Evolutionary conservation across 1,140 invertebrate genomes (phyloP).

Genomic region (Battus philenor): DNA sequence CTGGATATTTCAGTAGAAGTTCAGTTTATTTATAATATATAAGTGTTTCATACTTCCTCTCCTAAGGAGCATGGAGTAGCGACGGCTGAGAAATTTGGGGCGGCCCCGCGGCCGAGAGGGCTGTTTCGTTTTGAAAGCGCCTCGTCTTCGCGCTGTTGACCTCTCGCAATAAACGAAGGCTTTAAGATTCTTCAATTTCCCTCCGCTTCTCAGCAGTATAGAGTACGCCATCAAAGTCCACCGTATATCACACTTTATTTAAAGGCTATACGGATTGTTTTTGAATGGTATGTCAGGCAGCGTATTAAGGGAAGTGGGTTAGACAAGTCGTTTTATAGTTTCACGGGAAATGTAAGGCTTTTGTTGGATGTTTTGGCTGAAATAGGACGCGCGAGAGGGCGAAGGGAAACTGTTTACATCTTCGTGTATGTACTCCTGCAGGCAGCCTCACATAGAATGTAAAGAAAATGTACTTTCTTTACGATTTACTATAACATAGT

Average conservation of each 20-base stretch:
- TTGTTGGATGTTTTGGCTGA: background rate
- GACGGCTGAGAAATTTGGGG: background rate
- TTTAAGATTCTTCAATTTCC: conserved; percentile 9
- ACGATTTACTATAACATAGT: too few species aligned
- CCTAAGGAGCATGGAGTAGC: too few species aligned
- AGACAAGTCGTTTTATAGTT: background rate
- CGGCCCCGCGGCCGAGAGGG: background rate
- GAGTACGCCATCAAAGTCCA: background rate
- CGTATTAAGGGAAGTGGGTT: conserved; percentile 9
- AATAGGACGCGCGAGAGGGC: background rate
- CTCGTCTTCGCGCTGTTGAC: background rate
- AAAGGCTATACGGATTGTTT: too few species aligned
- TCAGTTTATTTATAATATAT: too few species aligned
- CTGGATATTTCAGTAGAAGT: too few species aligned
- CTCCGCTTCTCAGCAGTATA: background rate
- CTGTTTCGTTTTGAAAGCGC: background rate
- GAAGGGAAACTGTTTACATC: too few species aligned
- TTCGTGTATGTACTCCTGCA: too few species aligned
- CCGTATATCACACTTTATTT: too few species aligned
- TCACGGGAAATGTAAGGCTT: conserved; percentile 6
- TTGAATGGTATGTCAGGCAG: too few species aligned
- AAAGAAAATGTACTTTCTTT: too few species aligned
- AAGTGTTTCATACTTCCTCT: too few species aligned
- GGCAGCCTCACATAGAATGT: too few species aligned
- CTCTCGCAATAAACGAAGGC: conserved; percentile 3